Evolutionary conservation across 2,797 vertebrate species (phyloP).

Genomic region (Salmo trutta): DNA sequence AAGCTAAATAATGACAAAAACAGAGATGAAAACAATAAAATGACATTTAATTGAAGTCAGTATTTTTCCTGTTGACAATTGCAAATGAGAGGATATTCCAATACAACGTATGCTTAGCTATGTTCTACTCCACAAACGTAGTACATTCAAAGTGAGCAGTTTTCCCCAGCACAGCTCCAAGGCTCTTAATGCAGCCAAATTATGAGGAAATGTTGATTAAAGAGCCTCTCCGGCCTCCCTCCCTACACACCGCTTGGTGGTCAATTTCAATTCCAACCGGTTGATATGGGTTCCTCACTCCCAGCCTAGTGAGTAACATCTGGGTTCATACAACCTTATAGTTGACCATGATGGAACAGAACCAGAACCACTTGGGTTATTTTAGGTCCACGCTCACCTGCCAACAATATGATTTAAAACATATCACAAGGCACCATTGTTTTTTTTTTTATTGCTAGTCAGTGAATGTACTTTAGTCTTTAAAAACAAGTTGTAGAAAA

Average conservation of each 20-base stretch:
- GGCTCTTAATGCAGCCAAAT: no score
- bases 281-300: not conserved
- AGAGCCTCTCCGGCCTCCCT: slow-evolving; percentile 14
- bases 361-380: no score
- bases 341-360: not conserved
- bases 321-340: not conserved
- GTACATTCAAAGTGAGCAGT: not conserved
- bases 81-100: not conserved
- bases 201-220: no score
- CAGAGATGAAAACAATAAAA: not conserved
- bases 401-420: no score
- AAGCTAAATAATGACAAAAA: not conserved
- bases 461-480: not conserved
- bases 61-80: not conserved
- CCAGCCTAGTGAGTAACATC: not conserved
- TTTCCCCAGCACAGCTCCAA: not conserved
- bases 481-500: no score
- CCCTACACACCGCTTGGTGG: not conserved
- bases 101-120: not conserved
- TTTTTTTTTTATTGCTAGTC: no score
- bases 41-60: not conserved
- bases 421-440: no score
- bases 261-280: no score
- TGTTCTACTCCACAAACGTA: not conserved
- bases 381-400: no score